Evolutionary conservation across 92 coral and sea anemone species (phyloP), one percentile per base, ranked within the genome.

Genomic region (Phenganax marumi): DNA sequence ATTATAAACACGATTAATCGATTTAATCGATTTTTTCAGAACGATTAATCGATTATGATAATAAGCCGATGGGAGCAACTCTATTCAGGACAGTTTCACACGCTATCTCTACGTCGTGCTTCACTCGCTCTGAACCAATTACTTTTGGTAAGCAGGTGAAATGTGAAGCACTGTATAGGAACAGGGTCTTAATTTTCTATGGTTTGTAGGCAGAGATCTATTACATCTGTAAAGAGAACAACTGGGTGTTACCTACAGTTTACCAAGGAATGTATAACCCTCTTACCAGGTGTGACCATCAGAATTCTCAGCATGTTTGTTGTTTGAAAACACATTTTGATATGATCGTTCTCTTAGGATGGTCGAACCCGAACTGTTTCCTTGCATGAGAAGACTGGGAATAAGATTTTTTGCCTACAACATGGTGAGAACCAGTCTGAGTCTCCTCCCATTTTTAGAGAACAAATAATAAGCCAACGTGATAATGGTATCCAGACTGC

Each of bases 191-290:
- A 14, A 10, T 75, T 77, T 58, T 16, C n/a, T 25, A 18, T 21
- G 50, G 21, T 53, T 66, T 72, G 18, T 52, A 95, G 98, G 92
- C 91, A 0, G 98, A 95, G 70, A 92, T 95, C 53, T 92, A 91
- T 61, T 88, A 91, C 78, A 77, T 95, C 73, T 92, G 98, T 69
- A 92, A 88, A 81, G 81, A 68, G 73, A 91, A 92, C 60, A 80
- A 84, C 78, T 95, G 93, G 79, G 86, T 93, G 63, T 73, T 92
- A 49, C 98, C 98, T 46, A 89, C 97, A 47, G 92, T 95, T 24
- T 95, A 95, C 23, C 98, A 95, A 89, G 98, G 98, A 62, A 92
- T 91, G 98, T 95, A 95, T 79, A 92, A 92, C 76, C 88, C 92
- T 7, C 82, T 95, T 0, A 89, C 91, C 21, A 95, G 98, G 98